Evolutionary conservation across 2,888 invertebrate genomes (phyloP).

Genomic region (Serripes groenlandicus): DNA sequence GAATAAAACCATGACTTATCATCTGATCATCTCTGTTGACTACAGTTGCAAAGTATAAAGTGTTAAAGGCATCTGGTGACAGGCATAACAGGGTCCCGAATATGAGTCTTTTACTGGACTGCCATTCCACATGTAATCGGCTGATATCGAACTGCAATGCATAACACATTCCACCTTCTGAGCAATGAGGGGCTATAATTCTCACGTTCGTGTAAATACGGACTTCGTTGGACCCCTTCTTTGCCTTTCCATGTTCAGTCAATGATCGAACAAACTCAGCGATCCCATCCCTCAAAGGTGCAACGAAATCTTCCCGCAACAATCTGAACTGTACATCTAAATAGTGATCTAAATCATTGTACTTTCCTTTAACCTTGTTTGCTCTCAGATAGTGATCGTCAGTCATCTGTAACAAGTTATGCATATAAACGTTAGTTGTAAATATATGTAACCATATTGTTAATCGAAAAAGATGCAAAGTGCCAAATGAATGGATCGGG

Average conservation of each 20-base stretch:
- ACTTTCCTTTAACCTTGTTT: slow-evolving; percentile 90
- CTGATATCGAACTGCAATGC: slow-evolving; percentile 59
- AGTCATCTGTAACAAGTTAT: no score
- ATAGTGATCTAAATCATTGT: slow-evolving; percentile 90
- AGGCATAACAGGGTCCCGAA: slow-evolving; percentile 92
- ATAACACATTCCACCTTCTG: slow-evolving; percentile 68
- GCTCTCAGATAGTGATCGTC: no score
- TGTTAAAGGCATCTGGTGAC: slow-evolving; percentile 90
- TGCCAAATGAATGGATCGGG: no score
- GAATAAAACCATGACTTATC: slow-evolving; percentile 67
- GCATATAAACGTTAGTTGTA: no score
- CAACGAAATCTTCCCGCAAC: slow-evolving; percentile 93
- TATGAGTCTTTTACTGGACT: slow-evolving; percentile 89
- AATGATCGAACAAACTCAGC: slow-evolving; percentile 14
- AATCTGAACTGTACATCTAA: slow-evolving; percentile 92
- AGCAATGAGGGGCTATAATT: slow-evolving; percentile 65
- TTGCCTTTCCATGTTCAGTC: neutral
- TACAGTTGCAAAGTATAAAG: slow-evolving; percentile 90
- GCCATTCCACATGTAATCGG: slow-evolving; percentile 82
- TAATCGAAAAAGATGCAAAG: no score
- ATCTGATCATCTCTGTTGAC: slow-evolving; percentile 66
- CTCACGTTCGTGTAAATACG: slow-evolving; percentile 76
- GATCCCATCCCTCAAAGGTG: slow-evolving; percentile 90
- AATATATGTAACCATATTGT: no score
- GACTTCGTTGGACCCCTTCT: slow-evolving; percentile 55